Evolutionary conservation across 2,113 vertebrate genomes (phyloP).

Genomic region (Notarius lentiginosus): DNA sequence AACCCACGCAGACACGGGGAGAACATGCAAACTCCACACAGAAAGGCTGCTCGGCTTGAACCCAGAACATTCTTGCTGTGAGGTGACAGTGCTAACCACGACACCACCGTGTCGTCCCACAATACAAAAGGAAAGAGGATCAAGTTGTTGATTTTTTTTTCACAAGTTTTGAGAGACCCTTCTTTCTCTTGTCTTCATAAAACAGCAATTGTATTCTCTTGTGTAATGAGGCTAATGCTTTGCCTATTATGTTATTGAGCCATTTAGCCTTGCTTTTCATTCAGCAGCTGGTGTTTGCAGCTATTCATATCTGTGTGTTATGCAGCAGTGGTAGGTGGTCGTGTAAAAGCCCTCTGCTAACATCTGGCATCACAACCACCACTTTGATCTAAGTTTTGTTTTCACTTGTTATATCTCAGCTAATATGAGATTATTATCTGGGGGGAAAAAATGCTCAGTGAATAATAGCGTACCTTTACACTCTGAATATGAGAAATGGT

Average conservation of each 20-base stretch:
- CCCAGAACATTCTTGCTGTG: too few species aligned
- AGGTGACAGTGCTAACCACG: too few species aligned
- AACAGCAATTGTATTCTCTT: neutral
- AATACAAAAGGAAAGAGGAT: neutral
- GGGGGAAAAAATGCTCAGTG: too few species aligned
- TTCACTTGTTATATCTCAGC: slow-evolving; percentile 9
- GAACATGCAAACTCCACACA: too few species aligned
- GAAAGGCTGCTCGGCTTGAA: too few species aligned
- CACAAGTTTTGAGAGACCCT: neutral
- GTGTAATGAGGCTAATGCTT: slow-evolving; percentile 31
- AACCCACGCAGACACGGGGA: too few species aligned
- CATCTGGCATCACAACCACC: slow-evolving; percentile 26
- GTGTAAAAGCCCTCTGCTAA: neutral
- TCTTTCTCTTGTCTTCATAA: neutral
- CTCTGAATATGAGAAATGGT: too few species aligned
- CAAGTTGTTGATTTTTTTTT: neutral
- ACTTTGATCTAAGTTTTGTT: slow-evolving; percentile 30
- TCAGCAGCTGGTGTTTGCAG: slow-evolving; percentile 28
- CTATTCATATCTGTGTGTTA: neutral
- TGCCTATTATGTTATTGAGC: slow-evolving; percentile 14
- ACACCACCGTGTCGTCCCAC: too few species aligned
- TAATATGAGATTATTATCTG: neutral
- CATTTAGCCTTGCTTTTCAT: neutral
- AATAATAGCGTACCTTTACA: neutral
- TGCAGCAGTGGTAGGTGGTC: slow-evolving; percentile 6